A percentile compares a stretch with the other conserved stretches of the same genome.
phyloP scores from a whole-genome alignment of 2,113 vertebrate species.

The Lipotes vexillifer region DNA sequence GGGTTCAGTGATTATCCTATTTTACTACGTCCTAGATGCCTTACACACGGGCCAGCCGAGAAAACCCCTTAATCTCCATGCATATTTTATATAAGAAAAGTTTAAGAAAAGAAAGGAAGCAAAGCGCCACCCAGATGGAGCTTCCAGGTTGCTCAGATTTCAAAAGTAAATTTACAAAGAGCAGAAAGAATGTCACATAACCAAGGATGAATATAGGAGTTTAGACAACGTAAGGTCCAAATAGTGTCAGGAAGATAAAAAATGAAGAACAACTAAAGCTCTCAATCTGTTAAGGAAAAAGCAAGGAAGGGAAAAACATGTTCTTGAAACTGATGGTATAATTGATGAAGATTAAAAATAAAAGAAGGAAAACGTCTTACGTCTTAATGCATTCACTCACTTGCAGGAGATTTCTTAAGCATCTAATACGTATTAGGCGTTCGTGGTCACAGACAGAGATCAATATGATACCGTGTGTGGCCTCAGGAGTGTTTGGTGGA shows the following conservation, averaged over 20 bases:
- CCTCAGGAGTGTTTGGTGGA: not conserved
- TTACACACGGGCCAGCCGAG: not conserved
- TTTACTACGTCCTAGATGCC: not conserved
- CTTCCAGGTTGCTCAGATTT: not conserved
- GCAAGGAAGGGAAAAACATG: not conserved
- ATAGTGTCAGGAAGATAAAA: not conserved
- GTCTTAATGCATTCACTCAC: not conserved
- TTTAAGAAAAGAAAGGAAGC: not conserved
- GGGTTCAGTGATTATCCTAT: not conserved
- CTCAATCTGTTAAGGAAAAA: not conserved
- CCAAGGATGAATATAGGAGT: not conserved
- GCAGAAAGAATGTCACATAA: not conserved
- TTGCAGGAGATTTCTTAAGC: not conserved
- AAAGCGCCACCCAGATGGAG: not conserved
- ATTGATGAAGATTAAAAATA: not conserved
- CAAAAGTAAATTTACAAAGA: not conserved
- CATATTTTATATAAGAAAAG: not conserved
- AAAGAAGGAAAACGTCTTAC: not conserved
- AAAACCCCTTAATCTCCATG: not conserved
- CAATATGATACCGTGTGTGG: not conserved
- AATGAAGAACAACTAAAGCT: not conserved
- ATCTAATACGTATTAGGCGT: not conserved
- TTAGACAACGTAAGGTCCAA: not conserved
- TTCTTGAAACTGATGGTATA: not conserved
- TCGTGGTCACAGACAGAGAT: not conserved